Evolutionary conservation across 2,888 invertebrate species (phyloP).

Genomic region (Xestia c-nigrum): DNA sequence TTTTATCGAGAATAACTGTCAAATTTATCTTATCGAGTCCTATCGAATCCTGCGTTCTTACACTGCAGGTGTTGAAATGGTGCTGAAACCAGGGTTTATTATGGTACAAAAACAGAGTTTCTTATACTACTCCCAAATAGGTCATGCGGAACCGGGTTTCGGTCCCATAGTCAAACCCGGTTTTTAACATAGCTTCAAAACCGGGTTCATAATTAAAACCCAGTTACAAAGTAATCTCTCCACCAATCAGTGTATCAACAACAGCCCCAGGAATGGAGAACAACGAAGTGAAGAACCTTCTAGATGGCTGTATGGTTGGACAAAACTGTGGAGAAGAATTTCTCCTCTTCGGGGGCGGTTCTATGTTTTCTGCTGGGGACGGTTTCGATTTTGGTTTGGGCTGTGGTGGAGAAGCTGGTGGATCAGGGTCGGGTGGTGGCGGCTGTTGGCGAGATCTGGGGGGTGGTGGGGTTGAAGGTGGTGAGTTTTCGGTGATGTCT

Average conservation of each 20-base stretch:
- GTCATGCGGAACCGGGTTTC: too few relatives aligned
- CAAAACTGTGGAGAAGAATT: neutral
- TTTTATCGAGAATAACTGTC: too few relatives aligned
- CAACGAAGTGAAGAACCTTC: constrained; percentile 59
- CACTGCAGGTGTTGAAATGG: too few relatives aligned
- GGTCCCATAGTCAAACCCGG: too few relatives aligned
- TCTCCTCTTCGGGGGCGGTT: constrained; percentile 5
- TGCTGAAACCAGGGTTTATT: too few relatives aligned
- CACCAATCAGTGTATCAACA: constrained; percentile 63
- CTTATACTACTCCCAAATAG: too few relatives aligned
- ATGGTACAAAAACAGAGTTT: too few relatives aligned
- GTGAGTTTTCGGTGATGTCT: neutral
- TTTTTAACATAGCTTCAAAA: too few relatives aligned
- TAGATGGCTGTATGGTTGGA: constrained; percentile 13
- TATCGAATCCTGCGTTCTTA: too few relatives aligned
- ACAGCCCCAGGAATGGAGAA: constrained; percentile 66
- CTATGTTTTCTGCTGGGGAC: constrained; percentile 15
- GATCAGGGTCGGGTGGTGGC: neutral
- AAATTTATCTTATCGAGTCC: too few relatives aligned
- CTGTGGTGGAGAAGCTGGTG: neutral
- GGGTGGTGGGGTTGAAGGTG: too few relatives aligned
- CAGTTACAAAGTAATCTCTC: constrained; percentile 53
- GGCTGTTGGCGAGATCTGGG: neutral
- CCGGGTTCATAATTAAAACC: neutral
- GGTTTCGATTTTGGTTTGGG: neutral